Conservation (phyloP, 2,888 invertebrate genomes). For the Polydrusus pterygomalis region DNA sequence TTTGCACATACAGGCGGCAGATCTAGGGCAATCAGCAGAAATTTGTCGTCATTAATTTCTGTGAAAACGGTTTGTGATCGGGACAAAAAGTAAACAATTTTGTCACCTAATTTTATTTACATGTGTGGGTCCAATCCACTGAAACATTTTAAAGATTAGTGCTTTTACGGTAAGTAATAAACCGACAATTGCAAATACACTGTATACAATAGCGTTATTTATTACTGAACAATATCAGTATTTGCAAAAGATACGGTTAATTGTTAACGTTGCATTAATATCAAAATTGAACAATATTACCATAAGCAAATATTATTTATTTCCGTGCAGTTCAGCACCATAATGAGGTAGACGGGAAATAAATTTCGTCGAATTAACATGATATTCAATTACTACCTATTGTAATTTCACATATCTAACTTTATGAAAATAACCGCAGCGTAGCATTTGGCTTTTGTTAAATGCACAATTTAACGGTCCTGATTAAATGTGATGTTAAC, state of each 20-base stretch:
- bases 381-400: constrained; percentile 28
- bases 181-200: too few relatives aligned
- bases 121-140: too few relatives aligned
- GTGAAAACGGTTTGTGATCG: too few relatives aligned
- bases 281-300: constrained; percentile 11
- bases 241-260: background rate
- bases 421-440: constrained; percentile 24
- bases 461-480: constrained; percentile 21
- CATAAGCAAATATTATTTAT: constrained; percentile 20
- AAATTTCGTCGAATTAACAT: constrained; percentile 14
- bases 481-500: constrained; percentile 22
- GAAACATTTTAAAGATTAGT: too few relatives aligned
- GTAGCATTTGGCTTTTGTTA: constrained; percentile 25
- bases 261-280: constrained; percentile 7
- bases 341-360: constrained; percentile 20
- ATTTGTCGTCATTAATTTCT: too few relatives aligned
- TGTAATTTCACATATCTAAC: constrained; percentile 25
- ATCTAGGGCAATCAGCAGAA: too few relatives aligned
- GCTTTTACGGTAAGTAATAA: too few relatives aligned
- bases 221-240: background rate
- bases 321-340: background rate
- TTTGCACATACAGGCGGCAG: too few relatives aligned
- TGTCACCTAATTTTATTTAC: too few relatives aligned
- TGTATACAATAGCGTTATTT: too few relatives aligned
- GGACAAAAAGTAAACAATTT: too few relatives aligned